Evolutionary conservation across 2,797 vertebrate species (phyloP).

Genomic region (Dromococcyx pavoninus): DNA sequence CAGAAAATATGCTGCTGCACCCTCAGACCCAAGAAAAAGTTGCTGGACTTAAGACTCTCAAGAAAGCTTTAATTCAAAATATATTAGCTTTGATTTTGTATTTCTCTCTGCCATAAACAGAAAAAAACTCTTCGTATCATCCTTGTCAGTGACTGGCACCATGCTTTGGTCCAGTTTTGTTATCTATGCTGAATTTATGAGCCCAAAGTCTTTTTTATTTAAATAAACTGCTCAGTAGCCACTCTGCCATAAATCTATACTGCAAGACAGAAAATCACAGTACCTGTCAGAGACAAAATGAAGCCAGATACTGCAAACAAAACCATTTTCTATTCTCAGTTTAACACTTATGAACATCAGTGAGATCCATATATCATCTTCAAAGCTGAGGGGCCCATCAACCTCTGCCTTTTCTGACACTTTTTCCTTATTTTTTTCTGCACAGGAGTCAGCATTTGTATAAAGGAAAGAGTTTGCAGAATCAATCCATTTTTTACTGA

Average conservation of each 20-base stretch:
- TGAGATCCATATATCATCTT: background rate
- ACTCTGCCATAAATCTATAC: background rate
- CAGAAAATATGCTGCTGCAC: background rate
- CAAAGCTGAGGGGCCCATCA: background rate
- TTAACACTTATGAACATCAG: background rate
- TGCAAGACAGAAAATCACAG: background rate
- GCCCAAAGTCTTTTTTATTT: background rate
- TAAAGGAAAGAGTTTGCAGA: background rate
- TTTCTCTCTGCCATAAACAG: background rate
- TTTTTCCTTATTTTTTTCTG: background rate
- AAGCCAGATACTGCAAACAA: background rate
- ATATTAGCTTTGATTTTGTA: background rate
- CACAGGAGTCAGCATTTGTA: background rate
- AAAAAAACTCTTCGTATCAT: background rate
- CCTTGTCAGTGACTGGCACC: background rate
- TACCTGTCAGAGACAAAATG: background rate
- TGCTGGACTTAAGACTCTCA: background rate
- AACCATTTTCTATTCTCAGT: background rate
- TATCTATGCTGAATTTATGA: background rate
- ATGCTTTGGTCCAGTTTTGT: background rate
- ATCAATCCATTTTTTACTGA: background rate
- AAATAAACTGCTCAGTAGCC: background rate
- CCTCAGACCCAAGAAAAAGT: background rate
- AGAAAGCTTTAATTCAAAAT: background rate
- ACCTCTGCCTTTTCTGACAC: background rate